Evolutionary conservation across 1,140 invertebrate species (phyloP).

Genomic region (Mycetomoellerius zeteki): DNA sequence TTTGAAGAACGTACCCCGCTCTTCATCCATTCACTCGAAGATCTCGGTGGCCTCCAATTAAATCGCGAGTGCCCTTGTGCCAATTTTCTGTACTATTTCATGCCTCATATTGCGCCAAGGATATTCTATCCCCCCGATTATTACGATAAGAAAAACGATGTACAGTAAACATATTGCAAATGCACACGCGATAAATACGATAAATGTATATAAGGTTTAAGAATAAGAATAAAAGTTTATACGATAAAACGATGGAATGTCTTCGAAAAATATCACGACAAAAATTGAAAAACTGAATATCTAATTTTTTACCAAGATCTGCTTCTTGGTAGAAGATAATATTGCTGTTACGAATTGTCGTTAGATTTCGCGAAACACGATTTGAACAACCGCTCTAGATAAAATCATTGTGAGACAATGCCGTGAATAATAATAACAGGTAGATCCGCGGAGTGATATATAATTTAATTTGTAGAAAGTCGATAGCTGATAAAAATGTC

Average conservation of each 20-base stretch:
- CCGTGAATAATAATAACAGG: constrained; percentile 53
- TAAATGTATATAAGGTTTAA: constrained; percentile 51
- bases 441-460: constrained; percentile 41
- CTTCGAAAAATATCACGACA: not conserved
- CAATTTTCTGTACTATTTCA: constrained; percentile 5
- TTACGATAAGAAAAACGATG: not conserved
- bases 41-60: constrained; percentile 72
- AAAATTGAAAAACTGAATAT: not conserved
- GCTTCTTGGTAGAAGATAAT: not conserved
- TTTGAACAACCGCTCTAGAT: constrained; percentile 19
- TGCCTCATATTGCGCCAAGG: constrained; percentile 18
- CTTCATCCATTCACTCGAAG: constrained; percentile 79
- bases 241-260: constrained; percentile 10
- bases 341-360: not conserved
- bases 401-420: constrained; percentile 50
- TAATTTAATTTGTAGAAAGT: constrained; percentile 40
- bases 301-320: not conserved
- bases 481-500: constrained; percentile 13
- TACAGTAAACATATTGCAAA: not conserved
- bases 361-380: not conserved
- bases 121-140: not conserved
- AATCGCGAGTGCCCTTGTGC: not conserved
- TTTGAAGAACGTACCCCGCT: constrained; percentile 78
- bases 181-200: not conserved
- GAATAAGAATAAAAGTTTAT: constrained; percentile 45